Base-by-base conservation (phyloP, 2,888 invertebrate species). In the Dryococelus australis region DNA sequence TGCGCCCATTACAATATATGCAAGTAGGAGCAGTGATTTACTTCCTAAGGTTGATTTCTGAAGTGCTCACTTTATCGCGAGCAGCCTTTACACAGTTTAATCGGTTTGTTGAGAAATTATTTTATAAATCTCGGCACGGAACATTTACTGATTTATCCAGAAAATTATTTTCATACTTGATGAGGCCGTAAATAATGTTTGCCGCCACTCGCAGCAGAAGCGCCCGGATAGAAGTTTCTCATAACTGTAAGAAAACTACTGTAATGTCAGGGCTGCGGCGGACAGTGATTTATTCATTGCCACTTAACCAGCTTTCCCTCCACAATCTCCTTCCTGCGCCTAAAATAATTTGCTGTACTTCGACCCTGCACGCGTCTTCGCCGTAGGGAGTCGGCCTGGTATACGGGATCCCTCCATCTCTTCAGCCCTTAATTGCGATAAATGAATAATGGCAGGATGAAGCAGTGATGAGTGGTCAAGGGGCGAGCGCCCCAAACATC, bases 401-500 rank as follows among this genome's bases (percentile, higher is more conserved):
- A 16, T 47, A 35, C 51, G 65, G 16, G 65, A n/a, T n/a, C 24
- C 65, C 65, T 65, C 65, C n/a, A 8, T 16, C 8, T 20, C 35
- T 28, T 83, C 83, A 9, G 43, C 35, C 13, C 24, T 12, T 83
- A 83, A 83, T 83, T 83, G 43, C 83, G 16, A 35, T 43, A 35
- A 35, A 27, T 83, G 83, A 83, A 24, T 35, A 35, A 83, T 28
- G 20, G 43, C 83, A 35, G 9, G 35, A 65, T n/a, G 65, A n/a
- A n/a, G 83, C 13, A 5, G 28, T 35, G 83, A 27, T 35, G 83
- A 83, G 83, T 83, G 83, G 83, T 83, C 83, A 83, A 35, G 35
- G 83, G 83, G 24, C 43, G 26, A 24, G 35, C 83, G 20, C 43
- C 83, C 83, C 83, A 27, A 5, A 12, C 80, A 12, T 80, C 80